These are phyloP conservation scores for Diuraphis noxia DNA, from an alignment of 1,140 invertebrate species.

Conservation along the genomic window DNA sequence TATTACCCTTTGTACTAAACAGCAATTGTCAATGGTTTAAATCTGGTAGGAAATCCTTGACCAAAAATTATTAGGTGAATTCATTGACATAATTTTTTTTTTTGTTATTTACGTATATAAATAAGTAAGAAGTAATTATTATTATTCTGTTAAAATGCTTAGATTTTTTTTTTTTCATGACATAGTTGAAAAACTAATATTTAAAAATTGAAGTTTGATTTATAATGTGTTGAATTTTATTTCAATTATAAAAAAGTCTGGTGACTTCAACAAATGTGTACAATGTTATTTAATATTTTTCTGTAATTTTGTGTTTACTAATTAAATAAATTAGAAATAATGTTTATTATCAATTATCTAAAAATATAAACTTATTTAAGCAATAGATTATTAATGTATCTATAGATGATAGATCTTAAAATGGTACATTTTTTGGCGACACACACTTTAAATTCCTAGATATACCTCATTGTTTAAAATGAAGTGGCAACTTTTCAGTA, in stretches of 20 bases:
- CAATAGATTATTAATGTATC: not conserved
- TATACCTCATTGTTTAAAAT: too few relatives aligned
- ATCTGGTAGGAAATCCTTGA: not conserved
- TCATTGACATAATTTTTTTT: not conserved
- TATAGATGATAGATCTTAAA: too few relatives aligned
- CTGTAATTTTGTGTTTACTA: not conserved
- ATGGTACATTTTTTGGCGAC: too few relatives aligned
- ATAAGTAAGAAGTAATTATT: not conserved
- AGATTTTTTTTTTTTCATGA: not conserved
- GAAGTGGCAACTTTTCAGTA: too few relatives aligned
- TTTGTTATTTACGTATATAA: not conserved
- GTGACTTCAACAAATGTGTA: not conserved
- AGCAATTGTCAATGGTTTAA: conserved; percentile 9
- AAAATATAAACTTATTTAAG: not conserved
- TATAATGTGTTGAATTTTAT: not conserved
- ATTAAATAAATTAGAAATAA: not conserved
- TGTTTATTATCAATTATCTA: not conserved
- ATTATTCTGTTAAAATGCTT: not conserved
- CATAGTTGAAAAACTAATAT: not conserved
- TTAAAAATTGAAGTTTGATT: not conserved
- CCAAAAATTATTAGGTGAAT: not conserved
- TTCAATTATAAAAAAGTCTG: not conserved
- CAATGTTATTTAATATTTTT: not conserved
- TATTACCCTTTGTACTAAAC: conserved; percentile 52
- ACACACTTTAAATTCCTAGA: too few relatives aligned